phyloP scores from a whole-genome alignment of 2,113 vertebrate species.

The Mirounga angustirostris region DNA sequence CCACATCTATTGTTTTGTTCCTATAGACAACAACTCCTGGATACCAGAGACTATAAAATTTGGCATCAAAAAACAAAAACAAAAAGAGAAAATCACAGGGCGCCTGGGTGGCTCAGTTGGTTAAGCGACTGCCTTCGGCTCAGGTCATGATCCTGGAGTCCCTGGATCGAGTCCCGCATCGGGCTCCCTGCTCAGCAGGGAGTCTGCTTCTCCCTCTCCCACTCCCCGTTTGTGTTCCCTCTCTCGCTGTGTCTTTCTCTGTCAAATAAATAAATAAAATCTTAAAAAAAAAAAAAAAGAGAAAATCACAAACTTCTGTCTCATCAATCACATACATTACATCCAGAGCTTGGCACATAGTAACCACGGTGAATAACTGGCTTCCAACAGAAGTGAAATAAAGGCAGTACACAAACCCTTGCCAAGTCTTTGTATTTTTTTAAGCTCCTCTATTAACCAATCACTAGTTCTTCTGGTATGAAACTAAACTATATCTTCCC shows the following conservation, averaged over 20 bases:
- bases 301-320: constrained; percentile 29
- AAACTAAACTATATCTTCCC: constrained; percentile 3
- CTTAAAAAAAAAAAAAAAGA: background rate
- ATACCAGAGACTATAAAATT: background rate
- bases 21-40: background rate
- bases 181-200: no score
- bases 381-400: constrained; percentile 27
- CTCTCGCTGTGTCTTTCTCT: no score
- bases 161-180: no score
- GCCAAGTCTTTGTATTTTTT: background rate
- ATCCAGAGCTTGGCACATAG: background rate
- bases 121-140: no score
- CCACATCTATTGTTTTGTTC: background rate
- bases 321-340: background rate
- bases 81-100: constrained; percentile 34
- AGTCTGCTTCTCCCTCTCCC: no score
- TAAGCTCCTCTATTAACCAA: background rate
- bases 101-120: no score
- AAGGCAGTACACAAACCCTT: background rate
- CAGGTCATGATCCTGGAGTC: no score
- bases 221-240: no score
- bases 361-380: background rate
- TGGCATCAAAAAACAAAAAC: background rate
- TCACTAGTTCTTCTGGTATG: constrained; percentile 5
- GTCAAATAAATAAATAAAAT: no score